Evolutionary conservation across 2,797 vertebrate species (phyloP).

Genomic region (Argya squamiceps): DNA sequence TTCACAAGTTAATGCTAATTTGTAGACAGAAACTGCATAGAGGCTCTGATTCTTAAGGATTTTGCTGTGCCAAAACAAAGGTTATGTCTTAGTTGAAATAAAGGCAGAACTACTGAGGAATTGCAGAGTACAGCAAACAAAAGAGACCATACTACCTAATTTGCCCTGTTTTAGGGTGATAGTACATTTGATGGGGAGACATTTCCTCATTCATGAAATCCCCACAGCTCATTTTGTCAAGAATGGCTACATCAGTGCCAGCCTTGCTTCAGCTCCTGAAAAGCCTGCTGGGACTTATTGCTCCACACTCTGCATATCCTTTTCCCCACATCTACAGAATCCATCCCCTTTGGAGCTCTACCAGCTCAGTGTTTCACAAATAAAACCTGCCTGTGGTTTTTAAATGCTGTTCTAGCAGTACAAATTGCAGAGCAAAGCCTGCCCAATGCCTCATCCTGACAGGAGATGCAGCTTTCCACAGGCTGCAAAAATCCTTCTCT

Average conservation of each 20-base stretch:
- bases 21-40: background rate
- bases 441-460: constrained; percentile 5
- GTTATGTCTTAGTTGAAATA: background rate
- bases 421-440: background rate
- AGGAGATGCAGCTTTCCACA: background rate
- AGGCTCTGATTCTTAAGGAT: background rate
- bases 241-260: background rate
- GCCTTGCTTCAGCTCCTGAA: background rate
- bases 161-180: background rate
- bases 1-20: background rate
- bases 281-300: background rate
- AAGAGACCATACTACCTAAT: background rate
- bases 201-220: background rate
- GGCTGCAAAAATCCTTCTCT: background rate
- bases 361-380: background rate
- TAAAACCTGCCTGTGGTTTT: background rate
- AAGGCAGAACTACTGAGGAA: background rate
- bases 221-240: background rate
- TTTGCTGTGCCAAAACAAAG: background rate
- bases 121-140: background rate
- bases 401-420: background rate
- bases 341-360: background rate
- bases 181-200: background rate
- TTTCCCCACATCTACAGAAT: background rate
- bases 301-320: background rate